A percentile compares a stretch with the other conserved stretches of the same genome.
Conservation (phyloP, 2,113 vertebrate species). For the Sceloporus undulatus region DNA sequence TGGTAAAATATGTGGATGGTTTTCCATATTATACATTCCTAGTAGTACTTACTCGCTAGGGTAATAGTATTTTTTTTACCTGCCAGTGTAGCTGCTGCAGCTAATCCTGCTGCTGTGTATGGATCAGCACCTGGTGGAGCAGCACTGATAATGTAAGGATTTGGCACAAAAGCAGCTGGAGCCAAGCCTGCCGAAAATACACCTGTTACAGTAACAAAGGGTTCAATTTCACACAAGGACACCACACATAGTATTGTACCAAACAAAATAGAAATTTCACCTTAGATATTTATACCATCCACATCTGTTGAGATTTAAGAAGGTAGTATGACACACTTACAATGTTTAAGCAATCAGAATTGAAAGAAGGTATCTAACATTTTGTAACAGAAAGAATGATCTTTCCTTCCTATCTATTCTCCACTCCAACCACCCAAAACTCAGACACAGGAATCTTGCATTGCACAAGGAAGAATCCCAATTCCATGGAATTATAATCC, state of each 20-base stretch:
- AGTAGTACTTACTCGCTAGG: neutral
- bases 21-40: neutral
- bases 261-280: slow-evolving; percentile 15
- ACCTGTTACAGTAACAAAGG: slow-evolving; percentile 79
- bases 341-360: too few relatives aligned
- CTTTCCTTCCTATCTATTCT: too few relatives aligned
- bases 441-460: neutral
- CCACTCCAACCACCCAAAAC: neutral
- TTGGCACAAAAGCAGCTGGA: slow-evolving; percentile 97
- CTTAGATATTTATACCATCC: slow-evolving; percentile 23
- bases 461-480: neutral
- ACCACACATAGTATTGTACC: slow-evolving; percentile 41
- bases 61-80: slow-evolving; percentile 76
- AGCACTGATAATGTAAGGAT: slow-evolving; percentile 97
- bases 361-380: too few relatives aligned
- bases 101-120: slow-evolving; percentile 93
- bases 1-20: neutral
- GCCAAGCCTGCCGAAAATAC: slow-evolving; percentile 92
- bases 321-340: neutral
- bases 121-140: slow-evolving; percentile 95
- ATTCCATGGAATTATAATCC: neutral
- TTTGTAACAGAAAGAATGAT: too few relatives aligned
- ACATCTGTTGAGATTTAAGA: slow-evolving; percentile 14
- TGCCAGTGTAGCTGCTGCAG: slow-evolving; percentile 95
- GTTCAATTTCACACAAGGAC: slow-evolving; percentile 64